Percentiles rank a stretch among this genome's conserved stretches.
These are phyloP conservation scores for Cossypha dichroa DNA, from an alignment of 2,797 vertebrate genomes.

Conservation along the genomic window DNA sequence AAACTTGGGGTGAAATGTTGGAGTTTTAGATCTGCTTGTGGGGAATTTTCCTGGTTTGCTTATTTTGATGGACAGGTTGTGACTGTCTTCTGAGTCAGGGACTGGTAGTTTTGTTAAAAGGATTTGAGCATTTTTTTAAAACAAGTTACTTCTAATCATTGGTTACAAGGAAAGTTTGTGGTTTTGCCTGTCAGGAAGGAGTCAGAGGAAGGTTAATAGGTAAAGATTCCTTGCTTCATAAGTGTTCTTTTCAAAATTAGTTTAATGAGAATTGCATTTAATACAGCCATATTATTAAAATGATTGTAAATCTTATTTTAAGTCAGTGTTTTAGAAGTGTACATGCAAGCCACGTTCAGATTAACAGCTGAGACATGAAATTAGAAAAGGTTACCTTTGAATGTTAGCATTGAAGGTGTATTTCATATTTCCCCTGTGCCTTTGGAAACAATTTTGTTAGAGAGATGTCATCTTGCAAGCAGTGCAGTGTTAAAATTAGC, in stretches of 20 bases:
- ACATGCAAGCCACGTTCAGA: rapidly evolving
- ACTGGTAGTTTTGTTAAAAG: background rate
- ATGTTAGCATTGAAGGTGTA: rapidly evolving
- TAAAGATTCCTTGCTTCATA: background rate
- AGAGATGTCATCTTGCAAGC: background rate
- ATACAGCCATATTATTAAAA: background rate
- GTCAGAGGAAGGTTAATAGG: background rate
- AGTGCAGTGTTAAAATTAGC: background rate
- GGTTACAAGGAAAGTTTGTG: background rate
- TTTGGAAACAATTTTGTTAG: background rate
- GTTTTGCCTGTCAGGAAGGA: background rate
- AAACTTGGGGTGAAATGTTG: background rate
- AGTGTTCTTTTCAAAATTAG: background rate
- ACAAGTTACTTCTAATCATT: background rate
- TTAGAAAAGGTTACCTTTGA: background rate
- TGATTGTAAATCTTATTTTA: background rate
- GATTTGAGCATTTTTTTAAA: background rate
- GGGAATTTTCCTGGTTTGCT: background rate
- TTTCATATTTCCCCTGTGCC: background rate
- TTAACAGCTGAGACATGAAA: background rate
- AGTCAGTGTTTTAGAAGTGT: background rate
- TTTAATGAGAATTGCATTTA: background rate
- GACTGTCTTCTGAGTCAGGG: background rate
- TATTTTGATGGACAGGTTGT: background rate
- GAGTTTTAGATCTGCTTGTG: background rate